Conservation (phyloP, 2,888 invertebrate genomes). For the Mantis religiosa region DNA sequence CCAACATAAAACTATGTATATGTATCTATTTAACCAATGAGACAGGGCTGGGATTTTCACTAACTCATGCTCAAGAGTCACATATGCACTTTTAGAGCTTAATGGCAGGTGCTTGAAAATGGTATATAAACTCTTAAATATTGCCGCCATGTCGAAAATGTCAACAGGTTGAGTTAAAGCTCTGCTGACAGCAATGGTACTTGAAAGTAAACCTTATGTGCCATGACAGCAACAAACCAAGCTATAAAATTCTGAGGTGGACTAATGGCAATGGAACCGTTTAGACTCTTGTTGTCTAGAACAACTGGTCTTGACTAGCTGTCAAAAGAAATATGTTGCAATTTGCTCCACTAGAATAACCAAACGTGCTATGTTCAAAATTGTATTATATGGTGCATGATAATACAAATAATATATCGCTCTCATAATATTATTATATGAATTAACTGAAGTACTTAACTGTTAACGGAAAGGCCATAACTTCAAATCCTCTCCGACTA, state of each 20-base stretch:
- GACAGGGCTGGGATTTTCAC: no score
- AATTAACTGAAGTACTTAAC: not conserved
- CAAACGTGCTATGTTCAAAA: not conserved
- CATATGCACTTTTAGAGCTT: not conserved
- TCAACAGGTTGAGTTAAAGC: not conserved
- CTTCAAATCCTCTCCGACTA: not conserved
- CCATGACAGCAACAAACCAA: not conserved
- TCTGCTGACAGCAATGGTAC: not conserved
- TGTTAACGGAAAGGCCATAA: not conserved
- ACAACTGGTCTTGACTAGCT: not conserved
- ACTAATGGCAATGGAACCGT: not conserved
- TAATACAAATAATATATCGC: not conserved
- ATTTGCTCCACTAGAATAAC: not conserved
- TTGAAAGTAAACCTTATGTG: not conserved
- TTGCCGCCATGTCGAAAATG: not conserved
- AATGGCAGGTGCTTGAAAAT: not conserved
- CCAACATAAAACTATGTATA: no score
- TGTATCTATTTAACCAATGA: no score
- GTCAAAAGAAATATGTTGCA: not conserved
- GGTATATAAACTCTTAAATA: not conserved
- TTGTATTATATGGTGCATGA: not conserved
- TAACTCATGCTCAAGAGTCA: not conserved
- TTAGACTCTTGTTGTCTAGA: not conserved
- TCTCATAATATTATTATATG: not conserved
- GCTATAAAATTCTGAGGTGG: not conserved